These are phyloP conservation scores for Leiothrix lutea DNA, from an alignment of 2,113 vertebrate species.

Conservation along the genomic window DNA sequence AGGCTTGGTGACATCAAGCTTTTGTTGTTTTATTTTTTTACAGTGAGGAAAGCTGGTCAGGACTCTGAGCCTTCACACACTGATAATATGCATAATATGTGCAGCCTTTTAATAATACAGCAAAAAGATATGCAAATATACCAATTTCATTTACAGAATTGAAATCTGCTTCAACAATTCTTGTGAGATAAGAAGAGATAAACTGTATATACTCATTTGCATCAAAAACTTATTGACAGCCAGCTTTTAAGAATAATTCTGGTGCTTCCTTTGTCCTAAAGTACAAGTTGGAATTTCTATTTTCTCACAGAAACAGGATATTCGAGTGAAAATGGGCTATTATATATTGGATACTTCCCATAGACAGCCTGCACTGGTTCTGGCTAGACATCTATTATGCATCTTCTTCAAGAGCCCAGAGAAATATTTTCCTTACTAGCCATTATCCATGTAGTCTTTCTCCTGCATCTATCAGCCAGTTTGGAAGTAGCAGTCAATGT, in stretches of 20 bases:
- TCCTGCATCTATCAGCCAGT: not conserved
- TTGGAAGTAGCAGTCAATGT: not conserved
- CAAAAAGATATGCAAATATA: constrained; percentile 43
- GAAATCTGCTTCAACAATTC: constrained; percentile 40
- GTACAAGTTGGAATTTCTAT: not conserved
- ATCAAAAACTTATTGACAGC: constrained; percentile 22
- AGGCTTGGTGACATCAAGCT: not conserved
- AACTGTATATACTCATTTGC: constrained; percentile 31
- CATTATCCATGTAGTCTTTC: not conserved
- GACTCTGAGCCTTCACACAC: not conserved
- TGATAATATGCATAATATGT: constrained; percentile 11
- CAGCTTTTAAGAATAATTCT: constrained; percentile 17
- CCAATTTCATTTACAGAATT: constrained; percentile 36
- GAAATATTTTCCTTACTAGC: not conserved
- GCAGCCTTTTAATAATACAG: constrained; percentile 35
- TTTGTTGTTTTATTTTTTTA: not conserved
- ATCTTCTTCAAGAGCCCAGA: not conserved
- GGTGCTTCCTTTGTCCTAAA: not conserved
- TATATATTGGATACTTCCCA: not conserved
- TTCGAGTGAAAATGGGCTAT: not conserved
- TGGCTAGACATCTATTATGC: not conserved
- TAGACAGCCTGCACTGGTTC: not conserved
- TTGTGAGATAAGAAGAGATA: constrained; percentile 30
- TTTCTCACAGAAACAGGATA: not conserved
- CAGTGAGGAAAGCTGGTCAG: not conserved